A percentile compares a stretch with the other conserved stretches of the same genome.
These are phyloP conservation scores for Oenanthe melanoleuca DNA, from an alignment of 2,113 vertebrate species.

Conservation along the genomic window DNA sequence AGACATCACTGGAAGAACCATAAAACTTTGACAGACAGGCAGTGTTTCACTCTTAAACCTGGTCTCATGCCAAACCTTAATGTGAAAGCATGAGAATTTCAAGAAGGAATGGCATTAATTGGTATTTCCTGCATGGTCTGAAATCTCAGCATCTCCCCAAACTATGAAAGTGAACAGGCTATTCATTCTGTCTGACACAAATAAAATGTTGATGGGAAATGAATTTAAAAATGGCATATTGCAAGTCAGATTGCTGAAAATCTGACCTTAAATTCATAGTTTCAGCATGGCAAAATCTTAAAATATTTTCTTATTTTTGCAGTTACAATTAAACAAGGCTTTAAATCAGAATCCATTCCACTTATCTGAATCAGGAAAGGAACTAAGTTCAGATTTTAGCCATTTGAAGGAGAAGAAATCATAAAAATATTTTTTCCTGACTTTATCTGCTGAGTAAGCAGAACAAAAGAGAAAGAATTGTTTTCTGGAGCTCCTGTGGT, in stretches of 20 bases:
- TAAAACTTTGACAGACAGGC: slow-evolving; percentile 36
- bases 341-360: not conserved
- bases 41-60: slow-evolving; percentile 19
- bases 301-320: not conserved
- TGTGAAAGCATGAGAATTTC: slow-evolving; percentile 8
- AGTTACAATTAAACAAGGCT: not conserved
- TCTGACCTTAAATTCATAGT: not conserved
- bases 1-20: not conserved
- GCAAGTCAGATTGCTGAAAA: not conserved
- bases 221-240: not conserved
- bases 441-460: not conserved
- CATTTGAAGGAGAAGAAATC: not conserved
- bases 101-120: slow-evolving; percentile 38
- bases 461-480: not conserved
- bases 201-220: not conserved
- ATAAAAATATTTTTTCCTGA: not conserved
- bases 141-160: not conserved
- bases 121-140: not conserved
- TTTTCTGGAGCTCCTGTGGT: not conserved
- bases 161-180: not conserved
- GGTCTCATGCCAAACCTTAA: slow-evolving; percentile 13
- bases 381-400: not conserved
- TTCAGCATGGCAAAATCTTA: not conserved
- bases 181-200: not conserved
- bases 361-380: not conserved